Evolutionary conservation across 1,140 invertebrate genomes (phyloP).

Genomic region (Branchinecta lindahli): DNA sequence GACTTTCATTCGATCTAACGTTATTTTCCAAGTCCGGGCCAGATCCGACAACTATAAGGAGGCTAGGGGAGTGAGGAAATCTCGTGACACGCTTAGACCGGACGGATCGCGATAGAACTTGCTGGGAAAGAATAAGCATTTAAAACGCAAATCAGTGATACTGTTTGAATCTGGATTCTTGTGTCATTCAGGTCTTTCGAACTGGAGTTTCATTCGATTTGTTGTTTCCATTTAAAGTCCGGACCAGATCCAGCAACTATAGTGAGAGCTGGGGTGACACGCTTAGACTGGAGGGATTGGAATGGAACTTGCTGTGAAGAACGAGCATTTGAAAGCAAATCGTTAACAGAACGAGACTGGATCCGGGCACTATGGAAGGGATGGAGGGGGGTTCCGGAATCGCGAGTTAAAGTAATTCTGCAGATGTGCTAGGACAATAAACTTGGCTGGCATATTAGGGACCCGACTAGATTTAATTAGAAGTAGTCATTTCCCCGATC

Average conservation of each 20-base stretch:
- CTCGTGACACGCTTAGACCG: too few species aligned
- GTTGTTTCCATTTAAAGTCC: background rate
- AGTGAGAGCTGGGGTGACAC: background rate
- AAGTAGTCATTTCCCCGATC: background rate
- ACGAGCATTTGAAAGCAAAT: background rate
- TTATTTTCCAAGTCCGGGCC: too few species aligned
- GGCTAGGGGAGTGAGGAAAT: too few species aligned
- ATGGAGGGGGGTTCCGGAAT: background rate
- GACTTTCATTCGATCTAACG: too few species aligned
- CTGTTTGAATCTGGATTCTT: too few species aligned
- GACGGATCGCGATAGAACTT: too few species aligned
- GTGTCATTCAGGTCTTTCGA: too few species aligned
- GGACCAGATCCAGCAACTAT: background rate
- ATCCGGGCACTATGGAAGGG: background rate
- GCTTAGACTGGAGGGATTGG: background rate
- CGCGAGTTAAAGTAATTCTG: background rate
- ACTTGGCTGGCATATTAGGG: slow-evolving; percentile 1
- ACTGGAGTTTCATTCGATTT: too few species aligned
- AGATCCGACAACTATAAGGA: too few species aligned
- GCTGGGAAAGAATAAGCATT: too few species aligned
- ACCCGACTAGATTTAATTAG: background rate
- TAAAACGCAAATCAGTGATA: too few species aligned
- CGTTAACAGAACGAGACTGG: background rate
- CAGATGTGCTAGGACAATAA: slow-evolving; percentile 7
- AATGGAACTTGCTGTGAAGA: background rate